These are phyloP conservation scores for Pangasianodon gigas DNA, from an alignment of 2,113 vertebrate species.

Conservation along the genomic window DNA sequence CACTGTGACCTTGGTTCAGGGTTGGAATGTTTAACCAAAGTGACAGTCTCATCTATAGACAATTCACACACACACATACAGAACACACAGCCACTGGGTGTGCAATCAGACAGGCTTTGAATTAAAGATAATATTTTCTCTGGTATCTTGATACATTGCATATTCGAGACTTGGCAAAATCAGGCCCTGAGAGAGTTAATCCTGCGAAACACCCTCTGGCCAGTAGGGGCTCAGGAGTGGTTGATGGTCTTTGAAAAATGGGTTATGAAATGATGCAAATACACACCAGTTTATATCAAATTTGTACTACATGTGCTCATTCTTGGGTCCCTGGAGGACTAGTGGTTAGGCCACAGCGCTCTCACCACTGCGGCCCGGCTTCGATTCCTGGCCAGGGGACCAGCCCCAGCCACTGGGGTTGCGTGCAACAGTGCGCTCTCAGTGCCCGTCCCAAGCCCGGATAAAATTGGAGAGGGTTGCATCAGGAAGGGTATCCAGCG, in stretches of 20 bases:
- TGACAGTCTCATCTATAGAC: slow-evolving; percentile 46
- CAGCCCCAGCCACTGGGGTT: too few species aligned
- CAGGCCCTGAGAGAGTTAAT: slow-evolving; percentile 8
- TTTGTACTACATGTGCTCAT: not conserved
- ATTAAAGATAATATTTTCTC: slow-evolving; percentile 39
- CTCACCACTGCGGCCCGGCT: too few species aligned
- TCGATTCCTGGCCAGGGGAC: too few species aligned
- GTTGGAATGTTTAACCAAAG: slow-evolving; percentile 39
- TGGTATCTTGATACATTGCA: slow-evolving; percentile 36
- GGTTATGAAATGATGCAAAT: too few species aligned
- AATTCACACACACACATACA: not conserved
- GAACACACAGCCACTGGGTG: not conserved
- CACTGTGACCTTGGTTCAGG: not conserved
- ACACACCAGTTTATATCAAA: not conserved
- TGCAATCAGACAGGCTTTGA: slow-evolving; percentile 36
- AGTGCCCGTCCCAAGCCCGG: too few species aligned
- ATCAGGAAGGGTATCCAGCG: too few species aligned
- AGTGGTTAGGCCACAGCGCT: too few species aligned
- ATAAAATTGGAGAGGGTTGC: too few species aligned
- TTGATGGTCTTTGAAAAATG: not conserved
- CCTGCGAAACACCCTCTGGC: not conserved
- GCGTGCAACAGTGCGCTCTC: too few species aligned
- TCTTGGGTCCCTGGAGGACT: too few species aligned
- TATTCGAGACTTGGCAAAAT: slow-evolving; percentile 41
- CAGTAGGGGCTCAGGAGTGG: not conserved